Percentiles rank a stretch among this genome's conserved stretches.
phyloP scores from a whole-genome alignment of 2,113 vertebrate species.

The Spea multiplicata region DNA sequence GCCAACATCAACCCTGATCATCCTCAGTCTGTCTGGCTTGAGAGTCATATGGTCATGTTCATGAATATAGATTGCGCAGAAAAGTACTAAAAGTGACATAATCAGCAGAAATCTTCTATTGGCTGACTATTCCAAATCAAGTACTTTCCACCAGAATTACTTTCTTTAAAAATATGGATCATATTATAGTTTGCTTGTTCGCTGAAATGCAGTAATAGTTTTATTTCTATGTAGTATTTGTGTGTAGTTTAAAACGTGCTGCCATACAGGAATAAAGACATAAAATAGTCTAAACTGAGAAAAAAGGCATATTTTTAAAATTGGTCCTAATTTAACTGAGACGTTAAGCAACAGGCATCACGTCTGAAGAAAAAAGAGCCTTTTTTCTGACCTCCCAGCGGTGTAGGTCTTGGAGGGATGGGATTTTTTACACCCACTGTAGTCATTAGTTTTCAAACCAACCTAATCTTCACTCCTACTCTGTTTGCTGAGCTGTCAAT shows the following conservation, averaged over 20 bases:
- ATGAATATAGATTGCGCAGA: no score
- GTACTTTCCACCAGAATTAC: no score
- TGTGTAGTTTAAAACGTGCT: slow-evolving; percentile 4
- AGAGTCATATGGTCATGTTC: no score
- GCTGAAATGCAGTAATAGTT: no score
- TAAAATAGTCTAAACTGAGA: background rate
- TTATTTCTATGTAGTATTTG: no score
- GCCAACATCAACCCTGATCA: no score
- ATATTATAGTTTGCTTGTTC: no score
- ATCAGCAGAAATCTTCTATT: no score
- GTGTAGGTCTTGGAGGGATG: slow-evolving; percentile 46
- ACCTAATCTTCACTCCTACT: slow-evolving; percentile 45
- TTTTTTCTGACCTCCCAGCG: slow-evolving; percentile 51
- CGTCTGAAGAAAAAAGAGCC: slow-evolving; percentile 13
- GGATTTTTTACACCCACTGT: slow-evolving; percentile 50
- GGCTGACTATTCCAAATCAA: no score
- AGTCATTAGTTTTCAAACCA: slow-evolving; percentile 53
- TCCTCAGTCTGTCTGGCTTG: no score
- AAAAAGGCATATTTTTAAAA: slow-evolving; percentile 28
- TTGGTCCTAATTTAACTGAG: slow-evolving; percentile 32
- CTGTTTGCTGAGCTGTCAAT: slow-evolving; percentile 57
- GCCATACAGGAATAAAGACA: slow-evolving; percentile 5
- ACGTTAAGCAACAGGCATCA: slow-evolving; percentile 42
- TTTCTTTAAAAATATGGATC: no score
- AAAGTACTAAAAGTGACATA: no score